Conservation (phyloP, 2,888 invertebrate genomes). For the Ichneumon xanthorius region DNA sequence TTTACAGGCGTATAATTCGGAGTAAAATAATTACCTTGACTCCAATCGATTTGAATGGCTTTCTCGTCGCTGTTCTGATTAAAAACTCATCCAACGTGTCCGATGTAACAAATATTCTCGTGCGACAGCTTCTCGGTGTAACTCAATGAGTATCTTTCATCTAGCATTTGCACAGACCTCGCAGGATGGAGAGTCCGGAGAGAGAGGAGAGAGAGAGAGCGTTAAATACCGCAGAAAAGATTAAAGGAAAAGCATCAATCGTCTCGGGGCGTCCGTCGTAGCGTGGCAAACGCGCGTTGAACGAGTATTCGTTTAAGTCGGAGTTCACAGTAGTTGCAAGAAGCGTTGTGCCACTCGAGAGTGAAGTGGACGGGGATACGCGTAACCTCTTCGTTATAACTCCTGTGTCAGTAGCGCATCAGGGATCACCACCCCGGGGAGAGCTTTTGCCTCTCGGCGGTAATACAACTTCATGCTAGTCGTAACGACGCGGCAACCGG, state of each 20-base stretch:
- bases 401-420: slow-evolving; percentile 47
- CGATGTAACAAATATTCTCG: neutral
- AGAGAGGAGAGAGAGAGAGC: no score
- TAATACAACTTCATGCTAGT: slow-evolving; percentile 40
- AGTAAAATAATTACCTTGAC: no score
- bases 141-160: neutral
- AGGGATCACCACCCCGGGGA: slow-evolving; percentile 53
- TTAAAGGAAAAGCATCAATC: slow-evolving; percentile 32
- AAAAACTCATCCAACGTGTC: neutral
- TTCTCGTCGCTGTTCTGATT: neutral
- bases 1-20: neutral
- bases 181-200: slow-evolving; percentile 1
- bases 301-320: slow-evolving; percentile 27
- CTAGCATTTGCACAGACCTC: neutral
- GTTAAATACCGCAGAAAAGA: neutral
- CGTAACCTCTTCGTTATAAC: slow-evolving; percentile 10
- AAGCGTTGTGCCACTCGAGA: slow-evolving; percentile 59
- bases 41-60: neutral
- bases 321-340: slow-evolving; percentile 38
- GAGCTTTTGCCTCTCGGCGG: slow-evolving; percentile 40
- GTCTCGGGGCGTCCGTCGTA: slow-evolving; percentile 7
- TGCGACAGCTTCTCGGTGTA: neutral
- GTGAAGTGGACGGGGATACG: slow-evolving; percentile 58
- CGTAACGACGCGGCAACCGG: slow-evolving; percentile 21
- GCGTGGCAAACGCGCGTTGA: slow-evolving; percentile 18